Percentiles rank a stretch among this genome's conserved stretches.
phyloP scores from a whole-genome alignment of 1,140 invertebrate species.

The Elymnias hypermnestra region DNA sequence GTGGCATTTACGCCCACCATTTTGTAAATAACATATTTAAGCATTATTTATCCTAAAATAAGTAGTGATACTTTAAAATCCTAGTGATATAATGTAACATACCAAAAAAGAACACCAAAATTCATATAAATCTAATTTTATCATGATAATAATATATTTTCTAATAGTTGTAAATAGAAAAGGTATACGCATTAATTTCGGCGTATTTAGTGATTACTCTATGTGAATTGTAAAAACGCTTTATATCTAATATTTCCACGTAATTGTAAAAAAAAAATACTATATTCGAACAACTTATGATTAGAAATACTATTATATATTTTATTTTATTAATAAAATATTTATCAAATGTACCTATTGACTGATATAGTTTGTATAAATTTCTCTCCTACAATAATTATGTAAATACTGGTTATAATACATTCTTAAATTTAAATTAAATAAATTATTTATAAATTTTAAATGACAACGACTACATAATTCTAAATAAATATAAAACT shows the following conservation, averaged over 20 bases:
- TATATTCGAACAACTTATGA: constrained; percentile 24
- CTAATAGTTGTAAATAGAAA: constrained; percentile 33
- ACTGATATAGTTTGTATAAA: constrained; percentile 31
- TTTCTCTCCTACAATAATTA: constrained; percentile 24
- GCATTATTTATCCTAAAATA: constrained; percentile 17
- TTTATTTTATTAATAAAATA: constrained; percentile 21
- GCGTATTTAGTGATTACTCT: too few species aligned
- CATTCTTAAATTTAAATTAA: constrained; percentile 18
- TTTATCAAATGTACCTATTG: constrained; percentile 31
- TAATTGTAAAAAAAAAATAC: neutral
- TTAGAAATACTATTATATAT: constrained; percentile 24
- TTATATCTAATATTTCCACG: constrained; percentile 1
- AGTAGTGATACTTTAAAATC: constrained; percentile 15
- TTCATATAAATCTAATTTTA: constrained; percentile 63
- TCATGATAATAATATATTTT: constrained; percentile 48
- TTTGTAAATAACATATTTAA: constrained; percentile 47
- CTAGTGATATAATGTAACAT: constrained; percentile 36
- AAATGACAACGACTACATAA: constrained; percentile 70
- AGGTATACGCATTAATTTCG: constrained; percentile 31
- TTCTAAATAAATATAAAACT: constrained; percentile 69
- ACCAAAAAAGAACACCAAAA: constrained; percentile 67
- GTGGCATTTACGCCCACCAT: too few species aligned
- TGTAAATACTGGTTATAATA: constrained; percentile 20
- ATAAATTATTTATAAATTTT: constrained; percentile 39
- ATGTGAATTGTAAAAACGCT: constrained; percentile 22